phyloP scores from a whole-genome alignment of 2,113 vertebrate species.

The Forbesichthys agassizii region DNA sequence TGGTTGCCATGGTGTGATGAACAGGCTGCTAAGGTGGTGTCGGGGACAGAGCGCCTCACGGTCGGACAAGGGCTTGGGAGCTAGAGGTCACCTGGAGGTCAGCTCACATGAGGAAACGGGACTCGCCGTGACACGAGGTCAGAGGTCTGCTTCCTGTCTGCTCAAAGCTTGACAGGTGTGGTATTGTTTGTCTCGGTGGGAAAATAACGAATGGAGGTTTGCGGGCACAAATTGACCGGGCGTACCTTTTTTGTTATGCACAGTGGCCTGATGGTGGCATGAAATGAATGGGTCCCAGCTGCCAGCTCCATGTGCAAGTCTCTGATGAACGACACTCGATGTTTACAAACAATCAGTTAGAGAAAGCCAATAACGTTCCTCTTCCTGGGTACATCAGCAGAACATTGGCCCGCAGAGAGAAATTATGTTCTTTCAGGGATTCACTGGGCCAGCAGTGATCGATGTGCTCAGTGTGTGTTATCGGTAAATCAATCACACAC shows the following conservation, averaged over 20 bases:
- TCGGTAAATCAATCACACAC: slow-evolving; percentile 37
- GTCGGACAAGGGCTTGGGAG: slow-evolving; percentile 23
- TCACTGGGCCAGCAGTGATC: slow-evolving; percentile 37
- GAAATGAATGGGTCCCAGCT: slow-evolving; percentile 27
- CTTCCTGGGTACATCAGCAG: slow-evolving; percentile 21
- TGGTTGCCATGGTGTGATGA: slow-evolving; percentile 59
- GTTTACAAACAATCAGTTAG: slow-evolving; percentile 40
- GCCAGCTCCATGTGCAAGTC: slow-evolving; percentile 32
- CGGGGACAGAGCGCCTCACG: slow-evolving; percentile 22
- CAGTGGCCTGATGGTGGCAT: slow-evolving; percentile 8
- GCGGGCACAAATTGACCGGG: slow-evolving; percentile 3
- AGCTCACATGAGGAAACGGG: slow-evolving; percentile 29
- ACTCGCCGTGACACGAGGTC: slow-evolving; percentile 14
- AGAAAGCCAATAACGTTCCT: slow-evolving; percentile 40
- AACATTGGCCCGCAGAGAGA: slow-evolving; percentile 13
- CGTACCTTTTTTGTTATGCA: slow-evolving; percentile 15
- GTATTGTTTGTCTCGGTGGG: not conserved
- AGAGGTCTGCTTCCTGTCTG: not conserved
- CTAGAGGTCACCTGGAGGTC: not conserved
- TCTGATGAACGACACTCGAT: slow-evolving; percentile 18
- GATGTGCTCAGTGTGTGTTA: slow-evolving; percentile 12
- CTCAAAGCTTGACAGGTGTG: not conserved
- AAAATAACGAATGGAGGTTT: slow-evolving; percentile 9
- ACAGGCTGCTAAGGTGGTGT: slow-evolving; percentile 52
- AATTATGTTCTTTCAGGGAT: slow-evolving; percentile 11